Percentiles rank a stretch among this genome's conserved stretches.
Conservation (phyloP, 2,888 invertebrate genomes). For the Neocrepidodera transversa region DNA sequence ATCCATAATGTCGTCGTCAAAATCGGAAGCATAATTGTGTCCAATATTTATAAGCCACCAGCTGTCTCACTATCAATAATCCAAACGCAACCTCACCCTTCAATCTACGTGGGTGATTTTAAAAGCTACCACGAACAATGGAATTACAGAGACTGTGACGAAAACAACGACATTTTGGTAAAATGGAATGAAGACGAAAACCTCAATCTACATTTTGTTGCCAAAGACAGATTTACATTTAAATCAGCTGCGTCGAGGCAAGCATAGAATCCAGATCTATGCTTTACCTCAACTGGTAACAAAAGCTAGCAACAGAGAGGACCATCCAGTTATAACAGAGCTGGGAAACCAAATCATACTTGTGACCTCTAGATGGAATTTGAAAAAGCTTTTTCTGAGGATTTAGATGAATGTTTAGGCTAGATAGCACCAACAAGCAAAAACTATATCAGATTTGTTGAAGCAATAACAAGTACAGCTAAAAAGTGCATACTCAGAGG, state of each 20-base stretch:
- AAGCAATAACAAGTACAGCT: too few relatives aligned
- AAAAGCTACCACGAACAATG: constrained; percentile 7
- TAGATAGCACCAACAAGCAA: too few relatives aligned
- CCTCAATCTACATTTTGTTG: constrained; percentile 32
- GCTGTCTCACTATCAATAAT: neutral
- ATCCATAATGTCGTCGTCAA: constrained; percentile 25
- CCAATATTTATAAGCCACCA: neutral
- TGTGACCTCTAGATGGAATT: too few relatives aligned
- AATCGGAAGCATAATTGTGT: constrained; percentile 2
- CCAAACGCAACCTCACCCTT: neutral
- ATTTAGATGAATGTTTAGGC: too few relatives aligned
- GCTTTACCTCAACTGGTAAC: too few relatives aligned
- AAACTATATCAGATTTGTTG: too few relatives aligned
- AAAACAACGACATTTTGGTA: constrained; percentile 27
- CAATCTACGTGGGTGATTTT: neutral
- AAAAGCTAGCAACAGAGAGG: too few relatives aligned
- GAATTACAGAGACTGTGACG: too few relatives aligned
- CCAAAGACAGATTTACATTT: constrained; percentile 35
- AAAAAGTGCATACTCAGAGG: neutral
- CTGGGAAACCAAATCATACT: too few relatives aligned
- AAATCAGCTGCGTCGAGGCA: constrained; percentile 33
- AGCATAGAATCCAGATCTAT: constrained; percentile 34
- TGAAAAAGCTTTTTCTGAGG: too few relatives aligned
- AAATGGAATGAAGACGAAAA: constrained; percentile 35
- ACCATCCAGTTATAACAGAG: too few relatives aligned